A percentile compares a stretch with the other conserved stretches of the same genome.
Evolutionary conservation across 2,888 invertebrate species (phyloP).

Genomic region (Lithophane socia): DNA sequence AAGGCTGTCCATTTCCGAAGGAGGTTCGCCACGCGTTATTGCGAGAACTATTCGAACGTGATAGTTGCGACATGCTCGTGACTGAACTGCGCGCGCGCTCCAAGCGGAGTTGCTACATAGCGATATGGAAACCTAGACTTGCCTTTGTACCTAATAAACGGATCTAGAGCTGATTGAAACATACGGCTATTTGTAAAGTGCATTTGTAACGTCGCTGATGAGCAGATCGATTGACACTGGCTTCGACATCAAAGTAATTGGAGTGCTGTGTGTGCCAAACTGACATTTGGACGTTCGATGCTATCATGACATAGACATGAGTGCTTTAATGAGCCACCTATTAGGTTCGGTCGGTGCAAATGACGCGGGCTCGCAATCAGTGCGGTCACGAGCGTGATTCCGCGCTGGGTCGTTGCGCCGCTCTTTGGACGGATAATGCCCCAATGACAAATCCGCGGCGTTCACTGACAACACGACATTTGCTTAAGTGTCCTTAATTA

Average conservation of each 20-base stretch:
- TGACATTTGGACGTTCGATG: constrained; percentile 45
- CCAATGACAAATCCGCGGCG: constrained; percentile 71
- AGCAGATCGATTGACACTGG: constrained; percentile 28
- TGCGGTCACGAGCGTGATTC: constrained; percentile 73
- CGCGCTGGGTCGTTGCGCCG: constrained; percentile 67
- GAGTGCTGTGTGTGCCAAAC: constrained; percentile 53
- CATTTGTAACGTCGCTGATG: constrained; percentile 33
- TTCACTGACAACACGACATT: constrained; percentile 65
- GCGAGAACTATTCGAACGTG: constrained; percentile 70
- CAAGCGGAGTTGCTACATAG: constrained; percentile 67
- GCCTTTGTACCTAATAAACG: constrained; percentile 51
- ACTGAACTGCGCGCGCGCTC: constrained; percentile 70
- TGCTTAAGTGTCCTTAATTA: constrained; percentile 71
- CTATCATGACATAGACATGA: constrained; percentile 57
- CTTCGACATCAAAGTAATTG: constrained; percentile 47
- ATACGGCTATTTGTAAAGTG: constrained; percentile 30
- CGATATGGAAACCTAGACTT: constrained; percentile 61
- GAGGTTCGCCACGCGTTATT: constrained; percentile 72
- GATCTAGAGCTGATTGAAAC: constrained; percentile 35
- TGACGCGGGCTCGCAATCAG: constrained; percentile 72
- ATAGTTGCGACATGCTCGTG: constrained; percentile 79
- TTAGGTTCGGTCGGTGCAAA: constrained; percentile 66
- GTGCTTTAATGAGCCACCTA: constrained; percentile 67
- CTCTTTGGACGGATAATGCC: constrained; percentile 68
- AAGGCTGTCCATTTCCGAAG: constrained; percentile 75